Base-by-base conservation (phyloP, 2,113 vertebrate genomes). In the Anoura caudifer region DNA sequence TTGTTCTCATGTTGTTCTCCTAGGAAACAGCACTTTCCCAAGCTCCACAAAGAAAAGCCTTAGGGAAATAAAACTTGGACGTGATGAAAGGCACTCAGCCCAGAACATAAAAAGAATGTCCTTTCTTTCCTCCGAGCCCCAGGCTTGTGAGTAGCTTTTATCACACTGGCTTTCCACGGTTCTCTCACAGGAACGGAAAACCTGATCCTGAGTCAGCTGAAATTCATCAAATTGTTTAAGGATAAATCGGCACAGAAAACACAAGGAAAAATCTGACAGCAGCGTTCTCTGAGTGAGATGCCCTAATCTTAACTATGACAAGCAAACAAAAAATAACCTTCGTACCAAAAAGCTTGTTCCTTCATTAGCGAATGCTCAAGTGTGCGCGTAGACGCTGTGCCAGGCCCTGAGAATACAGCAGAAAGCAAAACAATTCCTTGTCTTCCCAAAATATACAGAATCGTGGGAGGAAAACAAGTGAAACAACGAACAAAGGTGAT, bases 11-110 rank as follows among this genome's bases (percentile, higher is more conserved):
- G 43, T 45, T 14, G 24, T 76, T 95, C 81, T 96, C 90, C 80
- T 65, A 67, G 91, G 95, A 94, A 95, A 87, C 20, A 15, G 75
- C 13, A 7, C 82, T 96, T 96, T 95, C 84, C 67, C 83, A 85
- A 87, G 90, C 67, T 59, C 38, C 41, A 86, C 89, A 92, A 87
- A 95, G 69, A 95, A 96, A 96, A 96, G 61, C 92, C 79, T 91
- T 41, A 11, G 41, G 90, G 92, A 96, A 85, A 96, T 72, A 81
- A 87, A 92, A 77, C 47, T 61, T 76, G 73, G 73, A 87, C 0
- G 1, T 63, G 94, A 94, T 54, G 38, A 91, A 93, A 91, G 31
- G 28, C n/a, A 7, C 38, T 67, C 33, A 41, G 65, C 41, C 87
- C 76, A 36, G 67, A 41, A 82, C 54, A 15, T 43, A n/a, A 76